Evolutionary conservation across 2,797 vertebrate genomes (phyloP), one percentile per base, ranked within the genome.

Genomic region (Anguilla obscura): DNA sequence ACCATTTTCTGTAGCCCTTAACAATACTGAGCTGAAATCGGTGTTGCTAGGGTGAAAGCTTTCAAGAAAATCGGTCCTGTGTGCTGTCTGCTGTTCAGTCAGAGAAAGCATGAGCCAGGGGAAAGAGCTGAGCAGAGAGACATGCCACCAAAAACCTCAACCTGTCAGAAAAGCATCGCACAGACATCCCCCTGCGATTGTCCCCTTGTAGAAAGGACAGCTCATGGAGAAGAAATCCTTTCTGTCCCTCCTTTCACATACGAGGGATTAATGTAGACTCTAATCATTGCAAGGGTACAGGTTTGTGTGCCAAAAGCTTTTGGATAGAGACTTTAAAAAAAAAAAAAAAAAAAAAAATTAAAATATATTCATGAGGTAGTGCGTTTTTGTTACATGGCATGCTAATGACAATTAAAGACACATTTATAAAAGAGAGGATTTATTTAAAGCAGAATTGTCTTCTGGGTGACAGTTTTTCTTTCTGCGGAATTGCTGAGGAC

Each of bases 161-260:
- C 14, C 24, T 86, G 88, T 60, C 24, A 12, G 87, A 50, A 12
- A 54, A 12, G 33, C 48, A 33, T 60, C 83, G 48, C 30, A 21
- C 82, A 66, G 63, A 30, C 82, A 45, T 30, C 27, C 30, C 36
- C 71, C 48, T 82, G 86, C 66, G 76, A 88, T 86, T 86, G 66
- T 84, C 30, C 24, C 10, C 58, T n/a, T 87, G 84, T 71, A 54
- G 76, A 83, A 79, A 21, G 79, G 87, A 40, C 76, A 80, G 3
- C 56, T 16, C 6, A 33, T 52, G 16, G 79, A 84, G 45, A 50
- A 80, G 56, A 71, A 79, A 50, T 86, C 16, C 83, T 89, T 86
- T 84, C 86, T 84, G 63, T 87, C 50, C 50, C 60, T 63, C 45
- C 12, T n/a, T 36, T 87, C 48, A 33, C 45, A 40, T 85, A 45